Percentiles rank a stretch among this genome's conserved stretches.
Conservation (phyloP, 2,888 invertebrate genomes). For the Tinea pellionella region DNA sequence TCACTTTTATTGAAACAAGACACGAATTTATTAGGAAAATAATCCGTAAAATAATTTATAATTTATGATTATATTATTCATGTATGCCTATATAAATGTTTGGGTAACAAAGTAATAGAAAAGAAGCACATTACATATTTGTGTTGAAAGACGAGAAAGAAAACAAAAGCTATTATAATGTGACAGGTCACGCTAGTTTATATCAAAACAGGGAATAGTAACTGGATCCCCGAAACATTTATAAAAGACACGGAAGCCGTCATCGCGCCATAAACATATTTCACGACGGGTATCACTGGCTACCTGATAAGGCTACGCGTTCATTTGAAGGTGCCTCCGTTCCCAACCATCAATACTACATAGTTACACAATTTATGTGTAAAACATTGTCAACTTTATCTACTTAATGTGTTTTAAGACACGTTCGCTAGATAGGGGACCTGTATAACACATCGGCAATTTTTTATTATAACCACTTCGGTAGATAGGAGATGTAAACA, state of each 20-base stretch:
- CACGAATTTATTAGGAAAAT: constrained; percentile 21
- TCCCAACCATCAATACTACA: constrained; percentile 27
- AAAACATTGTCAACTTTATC: constrained; percentile 37
- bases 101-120: not conserved
- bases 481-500: constrained; percentile 20
- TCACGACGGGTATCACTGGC: constrained; percentile 50
- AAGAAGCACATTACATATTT: not conserved
- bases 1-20: constrained; percentile 44
- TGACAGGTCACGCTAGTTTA: constrained; percentile 13
- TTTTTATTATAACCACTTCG: constrained; percentile 16
- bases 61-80: not conserved
- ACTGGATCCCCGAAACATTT: constrained; percentile 38
- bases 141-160: not conserved
- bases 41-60: constrained; percentile 34
- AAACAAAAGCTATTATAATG: not conserved
- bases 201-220: constrained; percentile 42
- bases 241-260: constrained; percentile 49
- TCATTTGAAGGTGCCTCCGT: constrained; percentile 51
- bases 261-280: constrained; percentile 57
- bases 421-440: constrained; percentile 24
- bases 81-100: not conserved
- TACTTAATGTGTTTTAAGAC: constrained; percentile 30
- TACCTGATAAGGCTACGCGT: constrained; percentile 64
- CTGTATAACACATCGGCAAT: not conserved
- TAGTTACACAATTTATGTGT: constrained; percentile 48